A percentile compares a stretch with the other conserved stretches of the same genome.
Conservation (phyloP, 2,797 vertebrate species). For the Remorina albescens region DNA sequence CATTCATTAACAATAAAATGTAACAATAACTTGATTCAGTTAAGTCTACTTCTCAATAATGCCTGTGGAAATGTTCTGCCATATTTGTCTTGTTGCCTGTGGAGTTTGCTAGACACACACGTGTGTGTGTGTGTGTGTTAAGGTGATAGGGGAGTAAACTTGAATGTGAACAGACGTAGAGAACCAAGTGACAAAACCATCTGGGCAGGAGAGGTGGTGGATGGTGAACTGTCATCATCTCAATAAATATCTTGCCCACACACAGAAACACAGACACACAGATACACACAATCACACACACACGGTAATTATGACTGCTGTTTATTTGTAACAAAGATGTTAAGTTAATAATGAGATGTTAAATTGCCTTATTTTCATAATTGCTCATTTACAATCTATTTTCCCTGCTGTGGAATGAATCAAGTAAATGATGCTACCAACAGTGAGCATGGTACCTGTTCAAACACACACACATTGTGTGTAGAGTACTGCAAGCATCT, state of each 20-base stretch:
- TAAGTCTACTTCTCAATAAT: too few relatives aligned
- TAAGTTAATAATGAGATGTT: conserved; percentile 57
- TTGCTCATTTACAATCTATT: conserved; percentile 39
- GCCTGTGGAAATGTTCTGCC: too few relatives aligned
- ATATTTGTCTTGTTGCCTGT: too few relatives aligned
- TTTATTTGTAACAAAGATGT: conserved; percentile 35
- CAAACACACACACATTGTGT: conserved; percentile 3
- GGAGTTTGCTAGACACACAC: too few relatives aligned
- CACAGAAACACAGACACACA: conserved; percentile 2
- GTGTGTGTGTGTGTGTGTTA: conserved; percentile 3
- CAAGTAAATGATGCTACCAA: conserved; percentile 31
- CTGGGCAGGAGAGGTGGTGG: conserved; percentile 4
- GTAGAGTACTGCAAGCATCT: conserved; percentile 8
- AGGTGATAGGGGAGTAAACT: conserved; percentile 33
- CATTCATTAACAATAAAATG: too few relatives aligned
- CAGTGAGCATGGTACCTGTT: conserved; percentile 25
- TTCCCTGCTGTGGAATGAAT: conserved; percentile 44
- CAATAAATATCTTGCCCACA: conserved; percentile 2
- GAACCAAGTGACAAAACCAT: conserved; percentile 17
- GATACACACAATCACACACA: not conserved
- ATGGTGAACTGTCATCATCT: conserved; percentile 21
- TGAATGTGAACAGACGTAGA: conserved; percentile 40
- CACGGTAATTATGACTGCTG: conserved; percentile 18
- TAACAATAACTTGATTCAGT: too few relatives aligned
- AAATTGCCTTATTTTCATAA: conserved; percentile 44